Conservation (phyloP, 2,888 invertebrate species). For the Drosophila leonis region DNA sequence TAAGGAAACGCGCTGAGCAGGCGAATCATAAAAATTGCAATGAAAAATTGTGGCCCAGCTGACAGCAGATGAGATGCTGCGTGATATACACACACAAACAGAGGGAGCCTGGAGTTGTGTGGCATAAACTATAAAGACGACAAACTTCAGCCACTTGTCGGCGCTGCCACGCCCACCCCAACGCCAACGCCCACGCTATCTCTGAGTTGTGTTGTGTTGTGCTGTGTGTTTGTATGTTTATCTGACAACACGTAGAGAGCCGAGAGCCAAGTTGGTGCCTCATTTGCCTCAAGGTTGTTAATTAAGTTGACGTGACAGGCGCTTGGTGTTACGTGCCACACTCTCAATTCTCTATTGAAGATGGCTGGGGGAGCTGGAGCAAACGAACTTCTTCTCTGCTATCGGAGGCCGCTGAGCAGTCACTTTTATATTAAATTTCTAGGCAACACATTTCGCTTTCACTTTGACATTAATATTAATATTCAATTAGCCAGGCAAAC, state of each 20-base stretch:
- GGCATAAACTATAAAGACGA: constrained; percentile 28
- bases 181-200: constrained; percentile 1
- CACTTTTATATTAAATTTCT: constrained; percentile 67
- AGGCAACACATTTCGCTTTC: constrained; percentile 51
- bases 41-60: constrained; percentile 42
- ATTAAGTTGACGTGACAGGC: constrained; percentile 55
- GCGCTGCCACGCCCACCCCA: constrained; percentile 14
- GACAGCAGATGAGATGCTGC: constrained; percentile 34
- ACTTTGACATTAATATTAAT: constrained; percentile 75
- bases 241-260: constrained; percentile 64
- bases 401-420: constrained; percentile 53
- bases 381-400: neutral
- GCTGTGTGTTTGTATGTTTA: constrained; percentile 38
- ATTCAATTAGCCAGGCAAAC: constrained; percentile 68
- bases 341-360: neutral
- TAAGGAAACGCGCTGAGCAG: constrained; percentile 45
- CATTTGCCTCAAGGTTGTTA: constrained; percentile 60
- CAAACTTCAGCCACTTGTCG: constrained; percentile 33
- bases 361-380: neutral
- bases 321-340: constrained; percentile 24
- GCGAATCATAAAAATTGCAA: constrained; percentile 55
- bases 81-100: constrained; percentile 9
- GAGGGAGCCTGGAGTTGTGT: constrained; percentile 38
- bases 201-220: constrained; percentile 6
- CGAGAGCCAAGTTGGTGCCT: constrained; percentile 35